Percentiles rank a stretch among this genome's conserved stretches.
Conservation (phyloP, 2,888 invertebrate species). For the Allygus modestus region DNA sequence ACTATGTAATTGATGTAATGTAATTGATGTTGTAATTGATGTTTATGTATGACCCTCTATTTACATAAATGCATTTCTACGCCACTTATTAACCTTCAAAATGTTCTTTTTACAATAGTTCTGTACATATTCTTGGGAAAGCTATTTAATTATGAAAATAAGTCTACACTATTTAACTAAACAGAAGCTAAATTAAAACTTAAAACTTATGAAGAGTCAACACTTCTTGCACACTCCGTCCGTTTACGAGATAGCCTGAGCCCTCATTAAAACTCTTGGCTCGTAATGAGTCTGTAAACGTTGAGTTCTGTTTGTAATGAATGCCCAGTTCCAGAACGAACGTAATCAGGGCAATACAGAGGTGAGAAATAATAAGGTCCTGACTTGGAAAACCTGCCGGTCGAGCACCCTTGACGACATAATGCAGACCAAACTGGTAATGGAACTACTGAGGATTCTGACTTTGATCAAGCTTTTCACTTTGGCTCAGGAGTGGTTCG, state of each 20-base stretch:
- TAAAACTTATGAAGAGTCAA: no score
- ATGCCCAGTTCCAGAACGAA: background rate
- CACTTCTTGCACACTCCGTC: background rate
- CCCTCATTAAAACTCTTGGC: background rate
- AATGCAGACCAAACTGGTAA: background rate
- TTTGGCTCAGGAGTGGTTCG: background rate
- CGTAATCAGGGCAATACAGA: constrained; percentile 10
- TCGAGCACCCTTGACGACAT: background rate
- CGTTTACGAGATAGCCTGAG: background rate
- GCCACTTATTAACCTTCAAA: no score
- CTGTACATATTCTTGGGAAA: no score
- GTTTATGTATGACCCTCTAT: no score
- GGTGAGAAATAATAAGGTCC: constrained; percentile 14
- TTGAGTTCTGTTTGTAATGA: background rate
- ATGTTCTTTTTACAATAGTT: no score
- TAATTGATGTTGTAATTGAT: no score
- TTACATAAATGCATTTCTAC: no score
- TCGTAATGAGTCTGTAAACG: background rate
- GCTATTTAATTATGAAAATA: no score
- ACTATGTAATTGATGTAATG: no score
- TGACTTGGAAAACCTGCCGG: background rate
- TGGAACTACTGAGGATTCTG: background rate
- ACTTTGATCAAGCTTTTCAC: background rate
- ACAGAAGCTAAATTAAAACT: no score
- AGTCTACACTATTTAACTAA: no score